phyloP scores from a whole-genome alignment of 2,113 vertebrate species.

The zebrafish (Danio rerio) region DNA sequence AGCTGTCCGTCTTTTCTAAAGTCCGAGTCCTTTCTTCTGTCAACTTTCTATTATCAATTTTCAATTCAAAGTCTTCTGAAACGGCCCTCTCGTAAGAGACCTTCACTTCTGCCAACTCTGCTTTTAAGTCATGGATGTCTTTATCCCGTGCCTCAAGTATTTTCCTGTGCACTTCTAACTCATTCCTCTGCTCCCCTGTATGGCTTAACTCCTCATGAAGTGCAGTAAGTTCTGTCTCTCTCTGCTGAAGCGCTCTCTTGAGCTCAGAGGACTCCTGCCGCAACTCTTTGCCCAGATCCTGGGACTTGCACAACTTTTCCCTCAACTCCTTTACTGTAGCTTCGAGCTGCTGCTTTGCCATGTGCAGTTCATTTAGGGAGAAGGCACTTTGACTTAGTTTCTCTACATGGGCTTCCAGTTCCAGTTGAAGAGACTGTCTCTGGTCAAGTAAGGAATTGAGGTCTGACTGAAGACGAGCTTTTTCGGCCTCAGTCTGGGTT shows the following conservation, averaged over 20 bases:
- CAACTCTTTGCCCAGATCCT: slow-evolving; percentile 71
- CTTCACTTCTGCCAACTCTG: slow-evolving; percentile 78
- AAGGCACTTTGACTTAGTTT: slow-evolving; percentile 82
- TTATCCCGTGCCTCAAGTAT: slow-evolving; percentile 73
- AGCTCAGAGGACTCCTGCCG: slow-evolving; percentile 77
- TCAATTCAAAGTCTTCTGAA: slow-evolving; percentile 82
- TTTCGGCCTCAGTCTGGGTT: slow-evolving; percentile 75
- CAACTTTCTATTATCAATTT: slow-evolving; percentile 83
- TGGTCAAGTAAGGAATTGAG: slow-evolving; percentile 76
- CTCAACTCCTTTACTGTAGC: slow-evolving; percentile 77
- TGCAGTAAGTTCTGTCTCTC: slow-evolving; percentile 75
- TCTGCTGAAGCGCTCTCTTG: slow-evolving; percentile 76
- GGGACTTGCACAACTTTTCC: slow-evolving; percentile 78
- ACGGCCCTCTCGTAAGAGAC: slow-evolving; percentile 75
- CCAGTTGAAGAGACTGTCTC: slow-evolving; percentile 73
- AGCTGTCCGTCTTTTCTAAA: slow-evolving; percentile 65
- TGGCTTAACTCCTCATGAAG: slow-evolving; percentile 68
- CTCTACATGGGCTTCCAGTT: slow-evolving; percentile 83
- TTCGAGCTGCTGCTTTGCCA: slow-evolving; percentile 84
- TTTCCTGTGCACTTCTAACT: slow-evolving; percentile 55
- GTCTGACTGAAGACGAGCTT: slow-evolving; percentile 75
- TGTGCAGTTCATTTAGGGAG: slow-evolving; percentile 83
- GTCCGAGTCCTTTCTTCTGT: slow-evolving; percentile 60
- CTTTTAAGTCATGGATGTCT: slow-evolving; percentile 78
- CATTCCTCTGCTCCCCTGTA: slow-evolving; percentile 58